Base-by-base conservation (phyloP, 1,140 invertebrate species). In the Leptoteleia sp. region DNA sequence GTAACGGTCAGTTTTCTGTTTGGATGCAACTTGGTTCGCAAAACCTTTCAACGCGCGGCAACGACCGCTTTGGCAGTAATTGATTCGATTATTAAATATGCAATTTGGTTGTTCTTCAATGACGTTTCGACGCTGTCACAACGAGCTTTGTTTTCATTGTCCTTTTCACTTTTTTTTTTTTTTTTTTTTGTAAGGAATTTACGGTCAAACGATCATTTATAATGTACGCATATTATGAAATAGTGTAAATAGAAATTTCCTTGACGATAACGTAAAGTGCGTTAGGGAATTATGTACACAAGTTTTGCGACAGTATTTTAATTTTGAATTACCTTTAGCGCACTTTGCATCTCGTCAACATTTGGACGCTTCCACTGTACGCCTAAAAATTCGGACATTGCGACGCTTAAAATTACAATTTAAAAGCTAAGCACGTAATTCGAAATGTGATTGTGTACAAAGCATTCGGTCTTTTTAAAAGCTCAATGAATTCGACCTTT, bases 11-110 rank as follows among this genome's bases (percentile, higher is more conserved):
- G 40, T 70, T 67, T 57, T 73, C 55, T 80, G n/a, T 79, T 81
- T 73, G 64, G 85, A 82, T 42, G 45, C 48, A 72, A 64, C 25
- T n/a, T n/a, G n/a, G n/a, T n/a, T n/a, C 11, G 33, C 12, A 5
- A 31, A 37, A 45, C 38, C 4, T 55, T 45, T 85, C 70, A 83
- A 84, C 81, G 83, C 64, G 80, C 65, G 43, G 31, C 4, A 11
- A 27, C 82, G 71, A 84, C 85, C 87, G 77, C 72, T 81, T 87
- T 89, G 88, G 88, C 88, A 89, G 88, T 89, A 87, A 82, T 81
- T 82, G 82, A 80, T 80, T 80, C 43, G 33, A 37, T 33, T 22
- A 13, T 55, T 61, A 19, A 48, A 70, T 45, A 40, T 79, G 80
- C 29, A 33, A 7, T 52, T 52, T 50, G 11, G 33, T 37, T 40